Evolutionary conservation across 2,113 vertebrate genomes (phyloP), one percentile per base, ranked within the genome.

Genomic region (Heterotilapia buettikoferi): DNA sequence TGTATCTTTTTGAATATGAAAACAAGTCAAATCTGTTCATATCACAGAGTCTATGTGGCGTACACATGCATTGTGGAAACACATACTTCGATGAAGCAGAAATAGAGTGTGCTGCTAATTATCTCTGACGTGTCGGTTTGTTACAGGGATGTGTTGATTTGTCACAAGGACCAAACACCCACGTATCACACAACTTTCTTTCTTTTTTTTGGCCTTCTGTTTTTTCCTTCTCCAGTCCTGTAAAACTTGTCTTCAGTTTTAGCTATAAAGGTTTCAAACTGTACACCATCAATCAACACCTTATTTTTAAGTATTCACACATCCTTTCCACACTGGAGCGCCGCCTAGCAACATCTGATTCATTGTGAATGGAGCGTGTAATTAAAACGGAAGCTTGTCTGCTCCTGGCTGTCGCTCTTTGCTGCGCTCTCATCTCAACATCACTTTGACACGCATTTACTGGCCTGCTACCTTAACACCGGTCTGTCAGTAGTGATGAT

Each of bases 361-460:
- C 16, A 18, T 73, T 86, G 52, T 80, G 86, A 89, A 68, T 59
- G 71, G 90, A 92, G 89, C 84, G 53, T 89, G 90, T 89, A 83
- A 94, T 93, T 92, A 86, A 92, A 89, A 92, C 21, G 29, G 80
- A 92, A 79, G 84, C 83, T 33, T 85, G 84, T 73, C 84, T 89
- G 86, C 83, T 88, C 76, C 50, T 52, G 63, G 79, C 85, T 61
- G 31, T 78, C 80, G 79, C 86, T 81, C 89, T 88, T 89, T 83
- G 66, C 83, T 79, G n/a, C 18, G 6, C 66, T 79, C 53, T 54
- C 61, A 38, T 81, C 45, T 53, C 84, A 38, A 78, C 80, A 87
- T 83, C 80, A 56, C 54, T 45, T 43, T 82, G 87, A 90, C 82
- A 78, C 6, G 12, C 24, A 29, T 63, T 78, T 43, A 83, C 33